Evolutionary conservation across 2,888 invertebrate species (phyloP), one percentile per base, ranked within the genome.

Genomic region (Zaprionus bogoriensis): DNA sequence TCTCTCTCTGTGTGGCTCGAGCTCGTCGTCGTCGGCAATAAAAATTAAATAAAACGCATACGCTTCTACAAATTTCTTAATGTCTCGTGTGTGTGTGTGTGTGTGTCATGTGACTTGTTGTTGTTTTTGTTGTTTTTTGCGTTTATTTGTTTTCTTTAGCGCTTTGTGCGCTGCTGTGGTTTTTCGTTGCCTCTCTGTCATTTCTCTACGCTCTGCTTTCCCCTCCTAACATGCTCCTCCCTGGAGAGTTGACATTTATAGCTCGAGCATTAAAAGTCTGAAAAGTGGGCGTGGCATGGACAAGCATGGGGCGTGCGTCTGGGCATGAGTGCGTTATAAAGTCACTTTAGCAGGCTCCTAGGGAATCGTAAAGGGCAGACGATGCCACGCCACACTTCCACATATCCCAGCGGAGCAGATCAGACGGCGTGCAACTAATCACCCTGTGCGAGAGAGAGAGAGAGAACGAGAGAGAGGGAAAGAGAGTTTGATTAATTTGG

Each of bases 21-120:
- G 39, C 30, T 61, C 65, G 44, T 64, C 58, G 75, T 47, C 41
- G 55, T 38, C 59, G 50, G 74, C 72, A 84, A 82, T 84, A 81
- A 78, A 82, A 82, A 84, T 82, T 84, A 82, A 82, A 82, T 80
- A 81, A 81, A 84, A 84, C 78, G 69, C 81, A 80, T 84, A 76
- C 82, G 74, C 76, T 76, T 71, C 78, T 76, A 82, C 76, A 81
- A 84, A 82, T 82, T 81, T 82, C 76, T 74, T 78, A 84, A 81
- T 81, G 81, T 72, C 67, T 51, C 19, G 23, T 57, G 27, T 32
- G 22, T 51, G 46, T 39, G 57, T 36, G 23, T 51, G 38, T 58
- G 51, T 55, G 58, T 68, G 25, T 67, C 50, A 30, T 39, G 28
- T 32, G 32, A 23, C 22, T 14, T 32, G 41, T 46, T 36, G 38